These are phyloP conservation scores for Eleutherodactylus coqui DNA, from an alignment of 2,797 vertebrate species.

Conservation along the genomic window DNA sequence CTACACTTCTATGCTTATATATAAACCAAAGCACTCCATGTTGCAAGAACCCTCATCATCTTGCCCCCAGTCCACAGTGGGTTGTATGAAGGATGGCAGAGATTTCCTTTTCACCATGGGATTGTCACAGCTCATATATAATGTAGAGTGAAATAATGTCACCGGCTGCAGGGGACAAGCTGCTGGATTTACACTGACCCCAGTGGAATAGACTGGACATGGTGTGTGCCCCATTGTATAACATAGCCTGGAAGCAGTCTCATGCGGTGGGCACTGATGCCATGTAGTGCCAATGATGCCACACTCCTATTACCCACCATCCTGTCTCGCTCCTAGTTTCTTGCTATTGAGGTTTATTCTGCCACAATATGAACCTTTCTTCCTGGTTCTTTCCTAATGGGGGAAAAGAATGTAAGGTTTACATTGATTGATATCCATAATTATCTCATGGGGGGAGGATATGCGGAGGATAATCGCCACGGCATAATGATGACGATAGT, in stretches of 20 bases:
- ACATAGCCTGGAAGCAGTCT: neutral
- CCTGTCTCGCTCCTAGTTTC: too few relatives aligned
- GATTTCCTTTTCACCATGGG: too few relatives aligned
- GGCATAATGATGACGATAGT: too few relatives aligned
- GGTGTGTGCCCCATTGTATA: slow-evolving; percentile 9
- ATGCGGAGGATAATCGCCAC: neutral
- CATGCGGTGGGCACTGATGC: neutral
- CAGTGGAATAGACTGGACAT: neutral
- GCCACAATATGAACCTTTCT: neutral
- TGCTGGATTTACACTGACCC: neutral
- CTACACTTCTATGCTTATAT: neutral
- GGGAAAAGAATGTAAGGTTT: neutral
- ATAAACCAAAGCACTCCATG: neutral
- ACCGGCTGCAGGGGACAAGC: too few relatives aligned
- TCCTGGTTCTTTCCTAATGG: neutral
- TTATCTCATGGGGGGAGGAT: too few relatives aligned
- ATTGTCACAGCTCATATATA: too few relatives aligned
- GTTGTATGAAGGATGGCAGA: too few relatives aligned
- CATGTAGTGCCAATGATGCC: neutral
- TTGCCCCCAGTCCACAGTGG: too few relatives aligned
- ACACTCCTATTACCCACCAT: neutral
- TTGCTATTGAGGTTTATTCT: too few relatives aligned
- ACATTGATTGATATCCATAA: too few relatives aligned
- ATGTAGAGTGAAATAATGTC: neutral
- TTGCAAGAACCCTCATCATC: too few relatives aligned